A percentile compares a stretch with the other conserved stretches of the same genome.
Evolutionary conservation across 2,888 invertebrate species (phyloP).

Genomic region (Entomobrya proxima): DNA sequence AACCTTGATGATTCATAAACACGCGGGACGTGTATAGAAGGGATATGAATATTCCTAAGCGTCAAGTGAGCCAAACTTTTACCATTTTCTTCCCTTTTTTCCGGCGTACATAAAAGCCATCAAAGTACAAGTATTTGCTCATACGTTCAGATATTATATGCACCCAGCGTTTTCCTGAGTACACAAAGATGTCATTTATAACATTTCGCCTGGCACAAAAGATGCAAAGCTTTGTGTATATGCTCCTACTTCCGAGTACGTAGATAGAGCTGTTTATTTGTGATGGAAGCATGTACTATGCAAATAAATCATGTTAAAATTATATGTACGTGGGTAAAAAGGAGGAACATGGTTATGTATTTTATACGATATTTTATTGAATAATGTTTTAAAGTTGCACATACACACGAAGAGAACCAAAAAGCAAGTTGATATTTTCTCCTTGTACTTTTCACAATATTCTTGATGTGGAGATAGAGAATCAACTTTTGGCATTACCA

Average conservation of each 20-base stretch:
- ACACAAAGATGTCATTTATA: too few relatives aligned
- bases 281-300: not conserved
- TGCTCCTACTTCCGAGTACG: not conserved
- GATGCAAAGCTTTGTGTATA: not conserved
- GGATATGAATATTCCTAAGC: too few relatives aligned
- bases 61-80: too few relatives aligned
- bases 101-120: too few relatives aligned
- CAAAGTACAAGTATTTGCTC: too few relatives aligned
- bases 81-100: too few relatives aligned
- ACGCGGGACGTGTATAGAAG: too few relatives aligned
- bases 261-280: not conserved
- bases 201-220: too few relatives aligned
- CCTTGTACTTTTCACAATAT: slow-evolving; percentile 27
- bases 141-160: too few relatives aligned
- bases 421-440: slow-evolving; percentile 16
- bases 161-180: too few relatives aligned
- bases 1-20: too few relatives aligned
- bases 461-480: slow-evolving; percentile 1
- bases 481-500: slow-evolving; percentile 43
- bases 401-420: too few relatives aligned
- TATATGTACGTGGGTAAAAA: not conserved
- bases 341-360: not conserved
- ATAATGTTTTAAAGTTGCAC: not conserved
- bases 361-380: slow-evolving; percentile 23
- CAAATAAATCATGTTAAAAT: slow-evolving; percentile 17